Evolutionary conservation across 1,140 invertebrate genomes (phyloP).

Genomic region (Bombus terrestris): DNA sequence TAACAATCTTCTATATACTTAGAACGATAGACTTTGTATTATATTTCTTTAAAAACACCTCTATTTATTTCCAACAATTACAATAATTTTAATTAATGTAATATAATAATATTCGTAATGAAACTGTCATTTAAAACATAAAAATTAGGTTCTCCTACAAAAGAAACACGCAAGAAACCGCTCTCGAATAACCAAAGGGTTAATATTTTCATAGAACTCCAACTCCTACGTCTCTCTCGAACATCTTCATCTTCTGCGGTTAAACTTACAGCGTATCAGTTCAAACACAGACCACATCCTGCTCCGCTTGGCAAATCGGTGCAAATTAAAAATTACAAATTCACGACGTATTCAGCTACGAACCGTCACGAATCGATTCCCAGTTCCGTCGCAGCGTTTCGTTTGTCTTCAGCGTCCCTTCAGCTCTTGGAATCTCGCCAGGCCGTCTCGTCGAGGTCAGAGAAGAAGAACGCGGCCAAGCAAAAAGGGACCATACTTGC

Average conservation of each 20-base stretch:
- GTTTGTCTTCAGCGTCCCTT: background rate
- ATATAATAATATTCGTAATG: too few relatives aligned
- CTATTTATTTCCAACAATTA: too few relatives aligned
- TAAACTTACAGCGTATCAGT: background rate
- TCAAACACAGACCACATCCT: background rate
- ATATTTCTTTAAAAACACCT: too few relatives aligned
- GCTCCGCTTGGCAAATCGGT: too few relatives aligned
- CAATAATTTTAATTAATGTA: too few relatives aligned
- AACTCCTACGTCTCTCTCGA: background rate
- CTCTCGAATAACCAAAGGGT: too few relatives aligned
- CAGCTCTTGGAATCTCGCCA: background rate
- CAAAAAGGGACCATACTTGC: background rate
- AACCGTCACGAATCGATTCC: conserved; percentile 14
- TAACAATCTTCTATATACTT: too few relatives aligned
- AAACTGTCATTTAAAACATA: too few relatives aligned
- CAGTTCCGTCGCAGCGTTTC: too few relatives aligned
- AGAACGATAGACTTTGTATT: too few relatives aligned
- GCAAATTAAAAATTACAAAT: conserved; percentile 36
- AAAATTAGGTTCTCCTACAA: too few relatives aligned
- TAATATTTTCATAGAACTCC: background rate
- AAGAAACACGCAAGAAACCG: too few relatives aligned
- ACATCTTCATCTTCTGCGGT: background rate
- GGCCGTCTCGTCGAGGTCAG: background rate
- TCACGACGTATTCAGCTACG: background rate
- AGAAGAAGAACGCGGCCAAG: background rate